Percentiles rank a stretch among this genome's conserved stretches.
These are phyloP conservation scores for Microtus ochrogaster DNA, from an alignment of 2,113 vertebrate genomes.

Conservation along the genomic window DNA sequence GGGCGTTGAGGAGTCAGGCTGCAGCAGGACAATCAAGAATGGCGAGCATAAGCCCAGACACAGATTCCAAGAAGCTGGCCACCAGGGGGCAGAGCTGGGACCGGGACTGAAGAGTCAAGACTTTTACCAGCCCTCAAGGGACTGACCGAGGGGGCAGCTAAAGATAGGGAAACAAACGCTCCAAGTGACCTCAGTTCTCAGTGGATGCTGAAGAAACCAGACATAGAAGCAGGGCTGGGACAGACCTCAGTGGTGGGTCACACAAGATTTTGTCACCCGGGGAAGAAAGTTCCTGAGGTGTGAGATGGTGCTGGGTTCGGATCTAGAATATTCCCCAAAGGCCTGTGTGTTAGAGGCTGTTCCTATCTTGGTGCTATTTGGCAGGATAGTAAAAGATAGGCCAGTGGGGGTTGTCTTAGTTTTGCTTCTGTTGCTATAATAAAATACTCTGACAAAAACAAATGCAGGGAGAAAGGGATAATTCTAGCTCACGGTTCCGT, in stretches of 20 bases:
- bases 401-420: not conserved
- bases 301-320: not conserved
- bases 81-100: not conserved
- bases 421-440: not conserved
- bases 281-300: not conserved
- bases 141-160: not conserved
- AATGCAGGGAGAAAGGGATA: too few relatives aligned
- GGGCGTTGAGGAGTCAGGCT: fast-evolving
- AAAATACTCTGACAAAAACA: not conserved
- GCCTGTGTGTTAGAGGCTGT: not conserved
- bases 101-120: not conserved
- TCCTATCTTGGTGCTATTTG: not conserved
- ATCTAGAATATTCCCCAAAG: not conserved
- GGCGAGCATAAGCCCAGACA: fast-evolving
- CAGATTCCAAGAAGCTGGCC: not conserved
- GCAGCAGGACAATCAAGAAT: not conserved
- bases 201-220: not conserved
- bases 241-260: too few relatives aligned
- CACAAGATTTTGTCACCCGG: not conserved
- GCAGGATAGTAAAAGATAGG: not conserved
- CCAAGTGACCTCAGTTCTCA: not conserved
- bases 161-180: too few relatives aligned
- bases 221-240: not conserved
- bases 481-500: too few relatives aligned
- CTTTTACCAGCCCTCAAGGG: not conserved